Evolutionary conservation across 1,140 invertebrate species (phyloP).

Genomic region (Ceratitis capitata): DNA sequence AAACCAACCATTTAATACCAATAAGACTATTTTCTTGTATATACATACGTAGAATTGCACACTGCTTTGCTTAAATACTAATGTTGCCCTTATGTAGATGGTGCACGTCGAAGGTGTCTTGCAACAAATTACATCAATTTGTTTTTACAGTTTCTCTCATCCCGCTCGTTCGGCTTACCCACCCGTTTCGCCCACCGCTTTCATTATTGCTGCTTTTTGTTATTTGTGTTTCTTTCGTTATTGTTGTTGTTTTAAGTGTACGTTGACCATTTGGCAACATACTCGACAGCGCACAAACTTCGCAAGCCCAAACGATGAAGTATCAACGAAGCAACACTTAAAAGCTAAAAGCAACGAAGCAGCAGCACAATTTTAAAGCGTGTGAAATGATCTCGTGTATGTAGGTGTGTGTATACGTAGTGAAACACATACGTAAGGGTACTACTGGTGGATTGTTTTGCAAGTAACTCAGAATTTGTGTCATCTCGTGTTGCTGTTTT

Average conservation of each 20-base stretch:
- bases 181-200: too few species aligned
- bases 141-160: background rate
- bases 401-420: background rate
- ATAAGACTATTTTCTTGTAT: too few species aligned
- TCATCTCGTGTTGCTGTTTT: background rate
- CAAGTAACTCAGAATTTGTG: background rate
- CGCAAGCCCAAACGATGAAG: background rate
- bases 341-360: background rate
- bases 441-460: background rate
- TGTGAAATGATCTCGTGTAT: background rate
- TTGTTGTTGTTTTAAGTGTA: background rate
- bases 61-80: background rate
- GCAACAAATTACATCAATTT: conserved; percentile 19
- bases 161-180: too few species aligned
- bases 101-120: background rate
- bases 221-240: background rate
- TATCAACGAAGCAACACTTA: background rate
- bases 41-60: background rate
- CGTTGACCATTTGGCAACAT: background rate
- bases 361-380: background rate
- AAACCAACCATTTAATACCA: too few species aligned
- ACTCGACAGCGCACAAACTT: background rate
- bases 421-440: too few species aligned
- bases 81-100: too few species aligned
- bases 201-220: background rate